These are phyloP conservation scores for Pelosia muscerda DNA, from an alignment of 2,888 invertebrate species.

Conservation along the genomic window DNA sequence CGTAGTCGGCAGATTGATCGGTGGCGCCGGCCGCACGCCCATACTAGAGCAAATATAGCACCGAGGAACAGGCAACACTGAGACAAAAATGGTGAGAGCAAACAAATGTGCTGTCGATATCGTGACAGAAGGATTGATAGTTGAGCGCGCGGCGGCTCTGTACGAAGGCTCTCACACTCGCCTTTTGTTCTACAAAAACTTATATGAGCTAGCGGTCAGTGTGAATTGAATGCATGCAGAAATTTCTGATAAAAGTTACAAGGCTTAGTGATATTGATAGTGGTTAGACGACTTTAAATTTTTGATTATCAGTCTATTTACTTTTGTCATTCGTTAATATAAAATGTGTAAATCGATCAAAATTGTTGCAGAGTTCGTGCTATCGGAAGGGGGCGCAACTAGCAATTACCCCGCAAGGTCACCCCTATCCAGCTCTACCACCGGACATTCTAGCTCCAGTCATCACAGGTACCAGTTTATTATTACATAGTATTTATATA, in stretches of 20 bases:
- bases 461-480: slow-evolving; percentile 76
- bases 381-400: slow-evolving; percentile 74
- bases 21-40: slow-evolving; percentile 65
- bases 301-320: not conserved
- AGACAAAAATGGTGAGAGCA: slow-evolving; percentile 84
- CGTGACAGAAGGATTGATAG: slow-evolving; percentile 85
- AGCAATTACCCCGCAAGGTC: slow-evolving; percentile 78
- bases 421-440: slow-evolving; percentile 82
- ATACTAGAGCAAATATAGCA: slow-evolving; percentile 62
- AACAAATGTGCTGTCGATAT: slow-evolving; percentile 85
- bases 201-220: slow-evolving; percentile 23
- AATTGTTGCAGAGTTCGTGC: slow-evolving; percentile 76
- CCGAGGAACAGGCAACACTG: slow-evolving; percentile 63
- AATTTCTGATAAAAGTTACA: not conserved
- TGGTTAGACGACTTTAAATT: not conserved
- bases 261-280: not conserved
- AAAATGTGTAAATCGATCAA: not conserved
- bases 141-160: slow-evolving; percentile 52
- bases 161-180: slow-evolving; percentile 35
- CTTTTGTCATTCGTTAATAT: not conserved
- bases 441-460: slow-evolving; percentile 82
- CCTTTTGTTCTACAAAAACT: slow-evolving; percentile 41
- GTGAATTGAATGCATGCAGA: not conserved
- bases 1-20: slow-evolving; percentile 79
- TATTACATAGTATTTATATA: no score